A percentile compares a stretch with the other conserved stretches of the same genome.
Conservation (phyloP, 1,140 invertebrate species). For the Heliconius hewitsoni region DNA sequence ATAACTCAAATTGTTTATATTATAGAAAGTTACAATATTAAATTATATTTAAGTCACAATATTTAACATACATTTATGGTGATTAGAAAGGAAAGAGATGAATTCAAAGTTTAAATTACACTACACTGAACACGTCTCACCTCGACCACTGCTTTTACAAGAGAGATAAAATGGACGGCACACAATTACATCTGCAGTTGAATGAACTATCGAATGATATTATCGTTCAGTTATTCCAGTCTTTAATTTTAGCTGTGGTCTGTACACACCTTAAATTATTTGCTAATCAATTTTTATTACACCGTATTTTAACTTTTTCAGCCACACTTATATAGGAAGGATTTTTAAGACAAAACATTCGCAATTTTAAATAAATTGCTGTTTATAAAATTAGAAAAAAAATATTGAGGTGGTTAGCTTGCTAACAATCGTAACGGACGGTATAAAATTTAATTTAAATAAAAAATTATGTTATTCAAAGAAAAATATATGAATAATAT, state of each 20-base stretch:
- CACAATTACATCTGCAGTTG: not conserved
- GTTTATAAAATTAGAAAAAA: no score
- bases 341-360: no score
- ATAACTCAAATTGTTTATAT: not conserved
- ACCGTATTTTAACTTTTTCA: no score
- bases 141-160: constrained; percentile 71
- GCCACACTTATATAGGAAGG: no score
- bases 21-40: not conserved
- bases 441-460: no score
- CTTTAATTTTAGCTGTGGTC: not conserved
- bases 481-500: no score
- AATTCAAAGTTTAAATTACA: not conserved
- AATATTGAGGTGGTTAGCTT: no score
- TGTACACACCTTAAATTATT: not conserved
- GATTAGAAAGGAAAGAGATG: not conserved
- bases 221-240: not conserved
- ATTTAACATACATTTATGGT: not conserved
- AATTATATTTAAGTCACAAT: not conserved
- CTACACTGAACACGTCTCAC: constrained; percentile 53
- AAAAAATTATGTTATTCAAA: no score
- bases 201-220: constrained; percentile 3
- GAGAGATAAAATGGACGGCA: constrained; percentile 51
- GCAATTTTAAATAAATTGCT: no score
- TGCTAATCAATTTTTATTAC: no score
- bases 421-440: no score